These are phyloP conservation scores for Platysteira castanea DNA, from an alignment of 2,113 vertebrate species.

Conservation along the genomic window DNA sequence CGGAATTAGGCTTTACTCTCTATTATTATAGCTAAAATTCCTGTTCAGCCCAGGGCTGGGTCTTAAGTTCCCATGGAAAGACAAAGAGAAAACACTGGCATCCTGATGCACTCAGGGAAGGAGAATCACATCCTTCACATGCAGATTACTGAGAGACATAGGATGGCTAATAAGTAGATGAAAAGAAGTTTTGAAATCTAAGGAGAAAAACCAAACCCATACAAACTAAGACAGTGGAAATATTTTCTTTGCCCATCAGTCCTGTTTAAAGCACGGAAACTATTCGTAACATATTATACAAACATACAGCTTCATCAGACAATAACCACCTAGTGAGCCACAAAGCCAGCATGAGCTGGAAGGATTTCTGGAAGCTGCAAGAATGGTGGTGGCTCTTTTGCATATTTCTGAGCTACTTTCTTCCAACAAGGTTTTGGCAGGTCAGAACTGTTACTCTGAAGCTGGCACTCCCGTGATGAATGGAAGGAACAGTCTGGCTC, in stretches of 20 bases:
- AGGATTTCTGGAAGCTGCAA: neutral
- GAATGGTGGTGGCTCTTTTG: neutral
- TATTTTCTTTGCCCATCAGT: neutral
- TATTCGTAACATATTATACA: neutral
- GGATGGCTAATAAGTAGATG: neutral
- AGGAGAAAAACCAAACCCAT: neutral
- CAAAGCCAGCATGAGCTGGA: neutral
- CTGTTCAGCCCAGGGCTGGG: neutral
- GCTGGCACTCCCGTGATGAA: neutral
- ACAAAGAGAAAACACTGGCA: neutral
- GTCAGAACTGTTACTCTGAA: neutral
- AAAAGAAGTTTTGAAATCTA: neutral
- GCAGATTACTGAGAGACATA: neutral
- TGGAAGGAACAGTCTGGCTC: neutral
- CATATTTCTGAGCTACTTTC: neutral
- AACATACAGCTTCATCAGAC: neutral
- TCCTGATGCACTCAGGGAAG: neutral
- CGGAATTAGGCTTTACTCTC: neutral
- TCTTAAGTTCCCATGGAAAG: neutral
- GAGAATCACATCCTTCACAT: neutral
- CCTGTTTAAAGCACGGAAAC: neutral
- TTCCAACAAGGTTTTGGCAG: constrained; percentile 39
- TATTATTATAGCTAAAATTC: neutral
- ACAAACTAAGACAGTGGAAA: neutral
- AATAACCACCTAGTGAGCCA: neutral